phyloP scores from a whole-genome alignment of 1,140 invertebrate genomes.

The Drosophila kohkoa region DNA sequence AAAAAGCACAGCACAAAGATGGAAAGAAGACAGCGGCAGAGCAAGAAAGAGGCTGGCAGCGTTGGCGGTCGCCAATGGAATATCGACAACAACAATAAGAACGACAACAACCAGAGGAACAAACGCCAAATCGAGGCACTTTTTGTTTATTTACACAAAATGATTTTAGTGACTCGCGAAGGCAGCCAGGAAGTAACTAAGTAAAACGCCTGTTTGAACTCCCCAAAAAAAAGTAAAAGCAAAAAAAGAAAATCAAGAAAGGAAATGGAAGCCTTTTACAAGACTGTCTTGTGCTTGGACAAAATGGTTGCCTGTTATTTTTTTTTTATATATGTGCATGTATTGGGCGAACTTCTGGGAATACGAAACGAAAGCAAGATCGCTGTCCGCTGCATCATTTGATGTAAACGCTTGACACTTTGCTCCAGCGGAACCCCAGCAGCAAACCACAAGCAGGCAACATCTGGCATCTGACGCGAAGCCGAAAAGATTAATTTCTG shows the following conservation, averaged over 20 bases:
- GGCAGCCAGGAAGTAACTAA: conserved; percentile 62
- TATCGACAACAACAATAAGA: conserved; percentile 41
- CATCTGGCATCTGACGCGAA: conserved; percentile 78
- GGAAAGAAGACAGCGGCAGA: not conserved
- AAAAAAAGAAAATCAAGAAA: conserved; percentile 32
- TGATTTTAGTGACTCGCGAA: conserved; percentile 78
- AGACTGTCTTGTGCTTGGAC: conserved; percentile 18
- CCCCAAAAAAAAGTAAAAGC: conserved; percentile 16
- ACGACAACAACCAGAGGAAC: conserved; percentile 39
- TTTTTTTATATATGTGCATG: not conserved
- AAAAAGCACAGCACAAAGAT: conserved; percentile 59
- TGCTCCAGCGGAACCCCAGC: conserved; percentile 49
- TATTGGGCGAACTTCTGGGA: conserved; percentile 14
- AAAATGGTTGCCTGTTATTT: conserved; percentile 40
- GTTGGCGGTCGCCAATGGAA: conserved; percentile 76
- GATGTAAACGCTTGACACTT: conserved; percentile 82
- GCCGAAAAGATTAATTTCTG: conserved; percentile 79
- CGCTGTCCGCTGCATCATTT: conserved; percentile 55
- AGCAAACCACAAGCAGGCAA: conserved; percentile 67
- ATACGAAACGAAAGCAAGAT: conserved; percentile 30
- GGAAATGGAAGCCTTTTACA: conserved; percentile 43
- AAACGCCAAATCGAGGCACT: conserved; percentile 47
- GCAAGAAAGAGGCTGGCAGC: conserved; percentile 30
- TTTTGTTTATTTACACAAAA: conserved; percentile 83
- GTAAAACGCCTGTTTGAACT: conserved; percentile 63